Base-by-base conservation (phyloP, 2,888 invertebrate genomes). In the Tortricodes alternella region DNA sequence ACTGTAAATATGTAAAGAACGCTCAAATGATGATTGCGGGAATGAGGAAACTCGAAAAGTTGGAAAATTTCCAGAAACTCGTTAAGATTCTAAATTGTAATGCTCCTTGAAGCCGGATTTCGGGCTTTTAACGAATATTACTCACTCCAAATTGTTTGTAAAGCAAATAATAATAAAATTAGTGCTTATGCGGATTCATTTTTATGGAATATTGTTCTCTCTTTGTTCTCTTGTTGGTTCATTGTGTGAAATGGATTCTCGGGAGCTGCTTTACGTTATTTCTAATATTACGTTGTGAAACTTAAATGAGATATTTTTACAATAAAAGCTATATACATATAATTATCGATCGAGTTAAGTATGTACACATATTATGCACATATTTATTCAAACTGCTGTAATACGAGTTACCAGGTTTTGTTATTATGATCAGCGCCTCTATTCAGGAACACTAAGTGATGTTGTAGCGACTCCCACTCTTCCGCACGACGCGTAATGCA, bases 81-180 rank as follows among this genome's bases (percentile, higher is more conserved):
- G 58, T 53, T 48, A 53, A 53, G 46, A 49, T 46, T 48, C 53
- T 53, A 53, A 58, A 58, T 49, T 49, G 53, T 49, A 24, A 49
- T 53, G 55, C 48, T 53, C 43, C 32, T 58, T 58, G 29, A 53
- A 53, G 53, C 34, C 43, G 46, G 48, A 49, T 53, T 38, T 44
- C 23, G 32, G 21, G 53, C 53, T 44, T 58, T 58, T 43, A 44
- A 38, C 37, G 24, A 58, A 58, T 53, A 58, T 53, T 53, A 46
- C 48, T 53, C 35, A 43, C 58, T 48, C 46, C 27, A 29, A 43
- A 43, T 37, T 49, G 53, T 53, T 49, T 19, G 27, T 8, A 35
- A 55, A 43, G 48, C 29, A 55, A 43, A 55, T 55, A 49, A 48
- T 39, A 53, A 53, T 55, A 48, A 35, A 48, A 19, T 53, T n/a